Evolutionary conservation across 2,797 vertebrate genomes (phyloP), one percentile per base, ranked within the genome.

Genomic region (Scolopax rusticola): DNA sequence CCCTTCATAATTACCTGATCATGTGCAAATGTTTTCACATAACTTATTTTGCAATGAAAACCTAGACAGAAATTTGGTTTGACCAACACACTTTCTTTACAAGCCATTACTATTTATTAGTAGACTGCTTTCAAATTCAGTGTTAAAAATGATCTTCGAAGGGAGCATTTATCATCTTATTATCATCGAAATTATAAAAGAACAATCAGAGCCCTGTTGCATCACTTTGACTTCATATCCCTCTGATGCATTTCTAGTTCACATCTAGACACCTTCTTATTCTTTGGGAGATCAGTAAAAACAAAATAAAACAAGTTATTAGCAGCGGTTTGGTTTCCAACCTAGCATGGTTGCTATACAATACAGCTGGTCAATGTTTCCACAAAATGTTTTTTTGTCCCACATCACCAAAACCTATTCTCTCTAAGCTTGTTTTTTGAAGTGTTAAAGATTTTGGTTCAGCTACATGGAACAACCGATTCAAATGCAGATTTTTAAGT

Each of bases 31-130:
- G 24, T 57, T 90, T 90, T 74, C 48, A 48, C 21, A 54, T n/a
- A 74, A 84, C 40, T 63, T 30, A 93, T 68, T 86, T 92, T 75
- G 43, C 40, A 90, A 28, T 75, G 24, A 84, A 89, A 90, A 89
- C 4, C 45, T 80, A 61, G 15, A 45, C 9, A 41, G 53, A 81
- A 93, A 63, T 67, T 47, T 36, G 60, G 25, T 84, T 75, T 63
- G 19, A 78, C 13, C 18, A 74, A 70, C n/a, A 67, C 8, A 25
- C 16, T 80, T 54, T 12, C 51, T 80, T 86, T 84, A 57, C 14
- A 65, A 77, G 25, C 2, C 36, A 8, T 84, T 67, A n/a, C 4
- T 74, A 36, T 88, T 86, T 92, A 83, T 92, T 86, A 65, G 40
- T 40, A 70, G 9, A n/a, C 11, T 3, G 4, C 12, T 92, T 89